phyloP scores from a whole-genome alignment of 2,888 invertebrate species.

The Cheilosia urbana region DNA sequence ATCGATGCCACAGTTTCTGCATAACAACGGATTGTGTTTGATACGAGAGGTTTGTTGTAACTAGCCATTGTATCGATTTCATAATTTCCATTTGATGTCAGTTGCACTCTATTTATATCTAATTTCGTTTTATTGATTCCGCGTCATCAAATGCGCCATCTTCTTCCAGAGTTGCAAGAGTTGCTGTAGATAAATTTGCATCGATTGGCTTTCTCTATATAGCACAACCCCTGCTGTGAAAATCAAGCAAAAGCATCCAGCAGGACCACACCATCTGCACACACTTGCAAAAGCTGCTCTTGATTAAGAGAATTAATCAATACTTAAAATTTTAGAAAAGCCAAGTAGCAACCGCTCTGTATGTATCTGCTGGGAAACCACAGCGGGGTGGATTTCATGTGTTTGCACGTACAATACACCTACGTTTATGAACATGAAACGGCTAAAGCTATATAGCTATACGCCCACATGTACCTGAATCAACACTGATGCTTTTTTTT shows the following conservation, averaged over 20 bases:
- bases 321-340: slow-evolving; percentile 58
- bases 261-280: not conserved
- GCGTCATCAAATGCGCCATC: not conserved
- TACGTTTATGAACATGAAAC: not conserved
- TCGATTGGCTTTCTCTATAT: slow-evolving; percentile 23
- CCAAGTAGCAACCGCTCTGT: slow-evolving; percentile 26
- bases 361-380: slow-evolving; percentile 37
- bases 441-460: slow-evolving; percentile 1
- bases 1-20: slow-evolving; percentile 68
- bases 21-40: slow-evolving; percentile 63
- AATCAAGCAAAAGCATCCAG: too few species aligned
- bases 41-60: slow-evolving; percentile 24
- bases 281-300: slow-evolving; percentile 16
- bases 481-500: slow-evolving; percentile 41
- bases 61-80: slow-evolving; percentile 51
- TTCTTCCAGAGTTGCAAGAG: slow-evolving; percentile 5
- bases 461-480: slow-evolving; percentile 64
- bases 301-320: slow-evolving; percentile 67
- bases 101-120: slow-evolving; percentile 23
- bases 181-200: slow-evolving; percentile 29
- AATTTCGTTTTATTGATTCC: slow-evolving; percentile 6
- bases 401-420: slow-evolving; percentile 4
- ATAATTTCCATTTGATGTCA: slow-evolving; percentile 17
- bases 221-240: too few species aligned
- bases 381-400: slow-evolving; percentile 63